phyloP scores from a whole-genome alignment of 2,797 vertebrate genomes.

The Acrocephalus scirpaceus region DNA sequence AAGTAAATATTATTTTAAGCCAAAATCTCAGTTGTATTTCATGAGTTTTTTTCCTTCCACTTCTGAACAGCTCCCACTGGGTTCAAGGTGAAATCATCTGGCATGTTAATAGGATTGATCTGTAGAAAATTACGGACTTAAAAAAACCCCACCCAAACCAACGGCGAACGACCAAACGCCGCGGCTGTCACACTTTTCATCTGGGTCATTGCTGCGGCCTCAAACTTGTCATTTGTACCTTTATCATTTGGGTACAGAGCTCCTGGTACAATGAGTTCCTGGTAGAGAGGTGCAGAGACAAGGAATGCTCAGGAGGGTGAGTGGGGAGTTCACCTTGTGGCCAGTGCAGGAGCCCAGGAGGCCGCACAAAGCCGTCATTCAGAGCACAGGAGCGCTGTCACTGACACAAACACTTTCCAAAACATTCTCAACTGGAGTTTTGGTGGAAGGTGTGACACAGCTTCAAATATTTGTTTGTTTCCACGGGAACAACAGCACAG shows the following conservation, averaged over 20 bases:
- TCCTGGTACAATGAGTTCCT: not conserved
- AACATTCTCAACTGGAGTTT: slow-evolving; percentile 88
- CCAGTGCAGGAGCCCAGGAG: slow-evolving; percentile 42
- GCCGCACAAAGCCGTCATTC: slow-evolving; percentile 77
- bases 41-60: not conserved
- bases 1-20: slow-evolving; percentile 57
- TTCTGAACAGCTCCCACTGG: not conserved
- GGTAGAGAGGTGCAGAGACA: slow-evolving; percentile 39
- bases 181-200: not conserved
- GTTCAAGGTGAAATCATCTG: slow-evolving; percentile 8
- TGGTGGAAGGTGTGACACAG: slow-evolving; percentile 89
- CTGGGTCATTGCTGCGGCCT: not conserved
- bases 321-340: slow-evolving; percentile 42
- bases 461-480: slow-evolving; percentile 92
- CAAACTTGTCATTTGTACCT: not conserved
- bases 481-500: slow-evolving; percentile 82
- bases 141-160: not conserved
- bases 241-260: not conserved
- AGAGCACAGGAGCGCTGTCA: slow-evolving; percentile 72
- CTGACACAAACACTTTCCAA: slow-evolving; percentile 84
- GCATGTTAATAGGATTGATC: not conserved
- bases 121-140: not conserved
- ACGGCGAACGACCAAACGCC: not conserved
- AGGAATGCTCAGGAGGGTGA: slow-evolving; percentile 34
- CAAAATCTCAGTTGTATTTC: slow-evolving; percentile 11